phyloP scores from a whole-genome alignment of 2,797 vertebrate species.

The Parotocinclus haroldoi region DNA sequence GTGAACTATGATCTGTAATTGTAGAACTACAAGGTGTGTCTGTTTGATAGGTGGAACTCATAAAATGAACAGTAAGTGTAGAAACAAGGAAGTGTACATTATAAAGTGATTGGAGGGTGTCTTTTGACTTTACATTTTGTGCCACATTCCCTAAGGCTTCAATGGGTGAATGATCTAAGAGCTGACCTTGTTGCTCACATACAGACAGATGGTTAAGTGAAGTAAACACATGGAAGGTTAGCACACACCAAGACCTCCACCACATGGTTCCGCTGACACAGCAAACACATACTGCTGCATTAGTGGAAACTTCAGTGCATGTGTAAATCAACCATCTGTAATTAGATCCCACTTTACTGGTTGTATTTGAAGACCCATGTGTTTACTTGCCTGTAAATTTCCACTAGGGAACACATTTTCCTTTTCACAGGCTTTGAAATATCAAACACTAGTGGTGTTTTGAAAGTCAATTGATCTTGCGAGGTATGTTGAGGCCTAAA shows the following conservation, averaged over 20 bases:
- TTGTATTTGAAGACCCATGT: conserved; percentile 44
- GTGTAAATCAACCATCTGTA: conserved; percentile 22
- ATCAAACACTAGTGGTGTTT: too few species aligned
- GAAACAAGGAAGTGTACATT: too few species aligned
- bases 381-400: conserved; percentile 13
- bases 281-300: conserved; percentile 8
- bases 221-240: conserved; percentile 61
- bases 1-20: too few species aligned
- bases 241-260: conserved; percentile 50
- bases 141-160: neutral
- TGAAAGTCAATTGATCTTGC: too few species aligned
- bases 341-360: conserved; percentile 19
- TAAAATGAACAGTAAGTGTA: too few species aligned
- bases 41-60: too few species aligned
- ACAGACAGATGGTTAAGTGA: conserved; percentile 65
- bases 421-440: too few species aligned
- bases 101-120: too few species aligned
- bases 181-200: conserved; percentile 59
- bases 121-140: neutral
- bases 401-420: neutral
- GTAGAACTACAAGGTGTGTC: too few species aligned
- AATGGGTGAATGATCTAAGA: conserved; percentile 35
- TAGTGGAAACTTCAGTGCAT: neutral
- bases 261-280: conserved; percentile 52
- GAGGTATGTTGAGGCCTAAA: too few species aligned